Base-by-base conservation (phyloP, 2,797 vertebrate species). In the Sebastes itinus region DNA sequence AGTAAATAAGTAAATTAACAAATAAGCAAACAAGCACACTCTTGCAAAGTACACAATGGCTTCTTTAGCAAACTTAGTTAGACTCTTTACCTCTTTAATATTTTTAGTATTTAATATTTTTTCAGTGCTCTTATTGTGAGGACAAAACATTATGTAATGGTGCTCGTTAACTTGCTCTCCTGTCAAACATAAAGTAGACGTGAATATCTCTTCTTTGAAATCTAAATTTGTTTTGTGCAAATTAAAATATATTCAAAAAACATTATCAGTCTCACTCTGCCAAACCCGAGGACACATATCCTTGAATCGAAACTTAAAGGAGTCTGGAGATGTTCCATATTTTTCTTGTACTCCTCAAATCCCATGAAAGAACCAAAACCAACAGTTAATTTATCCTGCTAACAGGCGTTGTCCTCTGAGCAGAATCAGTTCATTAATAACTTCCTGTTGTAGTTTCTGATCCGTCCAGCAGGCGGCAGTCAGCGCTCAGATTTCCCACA, bases 381-480 rank as follows among this genome's bases (percentile, higher is more conserved):
- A 38, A 7, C 23, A 65, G 25, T 2, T 16, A 14, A 58, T 58
- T n/a, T 9, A 49, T 30, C 22, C 42, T 20, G 23, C 4, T 27
- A 14, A 18, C 16, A 20, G 14, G 38, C 32, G 32, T 33, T 42
- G 42, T 46, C 6, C 14, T 16, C 16, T 46, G 42, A 18, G 14
- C 46, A 42, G 33, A 4, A 0, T 16, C 23, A 18, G 20, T 18
- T 35, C 61, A 56, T 12, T 11, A n/a, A n/a, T 3, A 0, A 60
- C 16, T 7, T 35, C 16, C n/a, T 54, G 30, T 1, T 82, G 79
- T 20, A 75, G 60, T 76, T 58, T 6, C 16, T 3, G 1, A 9
- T 54, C 6, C 22, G 35, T 73, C 66, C 87, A 83, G 70, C 56
- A 88, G 85, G 78, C 0, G 4, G 78, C 84, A 86, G 79, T 52